Evolutionary conservation across 1,140 invertebrate species (phyloP).

Genomic region (Venustaconcha ellipsiformis): DNA sequence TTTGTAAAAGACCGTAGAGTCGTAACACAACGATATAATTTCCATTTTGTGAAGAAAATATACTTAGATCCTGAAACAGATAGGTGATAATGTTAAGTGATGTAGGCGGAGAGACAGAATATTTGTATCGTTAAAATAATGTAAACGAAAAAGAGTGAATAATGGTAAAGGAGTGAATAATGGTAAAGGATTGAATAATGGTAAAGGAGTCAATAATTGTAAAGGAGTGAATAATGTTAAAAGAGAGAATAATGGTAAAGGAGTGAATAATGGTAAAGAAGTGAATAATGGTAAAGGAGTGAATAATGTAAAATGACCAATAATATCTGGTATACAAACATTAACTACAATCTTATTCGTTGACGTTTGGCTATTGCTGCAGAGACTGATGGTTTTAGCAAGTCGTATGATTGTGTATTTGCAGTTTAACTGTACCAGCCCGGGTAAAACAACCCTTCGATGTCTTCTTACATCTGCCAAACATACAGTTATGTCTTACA

Average conservation of each 20-base stretch:
- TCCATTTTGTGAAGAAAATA: too few relatives aligned
- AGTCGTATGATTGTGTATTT: slow-evolving; percentile 1
- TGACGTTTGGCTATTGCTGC: slow-evolving; percentile 14
- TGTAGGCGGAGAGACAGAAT: neutral
- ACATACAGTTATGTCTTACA: slow-evolving; percentile 17
- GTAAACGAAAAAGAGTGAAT: neutral
- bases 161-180: too few relatives aligned
- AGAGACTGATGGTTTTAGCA: slow-evolving; percentile 11
- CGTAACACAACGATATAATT: too few relatives aligned
- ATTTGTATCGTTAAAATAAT: neutral
- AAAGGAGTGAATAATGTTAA: too few relatives aligned
- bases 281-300: too few relatives aligned
- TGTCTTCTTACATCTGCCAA: slow-evolving; percentile 27
- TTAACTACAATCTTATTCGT: slow-evolving; percentile 15
- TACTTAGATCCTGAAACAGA: too few relatives aligned
- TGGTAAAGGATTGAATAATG: too few relatives aligned
- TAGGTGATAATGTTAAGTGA: neutral
- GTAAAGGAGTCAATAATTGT: too few relatives aligned
- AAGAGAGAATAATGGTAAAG: too few relatives aligned
- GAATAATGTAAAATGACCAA: slow-evolving; percentile 2
- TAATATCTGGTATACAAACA: slow-evolving; percentile 12
- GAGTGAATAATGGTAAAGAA: too few relatives aligned
- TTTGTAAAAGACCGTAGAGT: too few relatives aligned
- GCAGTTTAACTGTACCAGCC: neutral
- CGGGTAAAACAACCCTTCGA: neutral